Percentiles rank a stretch among this genome's conserved stretches.
Evolutionary conservation across 92 coral and sea anemone genomes (phyloP).

Genomic region (Porites divaricata): DNA sequence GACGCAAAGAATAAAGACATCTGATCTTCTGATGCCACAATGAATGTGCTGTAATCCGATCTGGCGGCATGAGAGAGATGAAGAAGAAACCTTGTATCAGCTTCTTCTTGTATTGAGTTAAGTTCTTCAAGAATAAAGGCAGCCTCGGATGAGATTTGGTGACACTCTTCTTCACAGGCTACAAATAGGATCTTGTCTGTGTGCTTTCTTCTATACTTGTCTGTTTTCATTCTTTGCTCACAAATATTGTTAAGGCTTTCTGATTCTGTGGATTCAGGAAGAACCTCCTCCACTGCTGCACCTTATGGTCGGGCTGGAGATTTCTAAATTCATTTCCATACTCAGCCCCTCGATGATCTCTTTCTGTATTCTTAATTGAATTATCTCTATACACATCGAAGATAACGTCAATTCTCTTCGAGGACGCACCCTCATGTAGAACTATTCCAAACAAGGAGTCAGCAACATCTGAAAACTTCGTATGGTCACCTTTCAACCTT

Average conservation of each 20-base stretch:
- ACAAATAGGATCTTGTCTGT: slow-evolving; percentile 44
- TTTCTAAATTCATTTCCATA: slow-evolving; percentile 42
- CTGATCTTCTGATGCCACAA: no score
- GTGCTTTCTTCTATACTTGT: slow-evolving; percentile 26
- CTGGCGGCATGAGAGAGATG: no score
- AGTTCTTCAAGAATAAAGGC: no score
- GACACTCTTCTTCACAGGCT: no score
- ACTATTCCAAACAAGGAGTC: slow-evolving; percentile 31
- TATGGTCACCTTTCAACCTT: slow-evolving; percentile 57
- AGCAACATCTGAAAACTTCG: slow-evolving; percentile 52
- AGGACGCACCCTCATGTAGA: slow-evolving; percentile 33
- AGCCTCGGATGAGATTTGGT: no score
- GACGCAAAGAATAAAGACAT: no score
- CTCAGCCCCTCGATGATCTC: slow-evolving; percentile 48
- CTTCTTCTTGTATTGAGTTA: no score
- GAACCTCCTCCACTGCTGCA: slow-evolving; percentile 46
- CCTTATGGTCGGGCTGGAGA: slow-evolving; percentile 35
- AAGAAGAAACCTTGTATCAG: no score
- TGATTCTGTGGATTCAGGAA: slow-evolving; percentile 55
- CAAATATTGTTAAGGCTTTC: slow-evolving; percentile 57
- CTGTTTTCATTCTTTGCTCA: slow-evolving; percentile 47
- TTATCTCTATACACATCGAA: slow-evolving; percentile 50
- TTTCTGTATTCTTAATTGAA: slow-evolving; percentile 64
- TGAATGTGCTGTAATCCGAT: no score
- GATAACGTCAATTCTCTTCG: slow-evolving; percentile 52